Percentiles rank a stretch among this genome's conserved stretches.
Evolutionary conservation across 2,797 vertebrate species (phyloP).

Genomic region (Microtus californicus): DNA sequence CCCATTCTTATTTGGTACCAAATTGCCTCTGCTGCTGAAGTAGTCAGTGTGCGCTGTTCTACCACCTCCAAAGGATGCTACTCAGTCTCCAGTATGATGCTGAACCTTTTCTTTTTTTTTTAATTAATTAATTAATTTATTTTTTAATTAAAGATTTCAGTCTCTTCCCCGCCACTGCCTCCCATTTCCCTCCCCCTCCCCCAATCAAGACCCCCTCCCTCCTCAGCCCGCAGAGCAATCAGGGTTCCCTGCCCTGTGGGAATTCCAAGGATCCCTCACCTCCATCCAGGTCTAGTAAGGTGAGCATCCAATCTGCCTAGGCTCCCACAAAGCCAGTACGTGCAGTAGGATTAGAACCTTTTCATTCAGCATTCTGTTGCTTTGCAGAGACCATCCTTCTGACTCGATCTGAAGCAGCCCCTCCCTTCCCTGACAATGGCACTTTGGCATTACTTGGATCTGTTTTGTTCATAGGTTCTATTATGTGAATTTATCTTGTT

Average conservation of each 20-base stretch:
- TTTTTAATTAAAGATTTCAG: too few relatives aligned
- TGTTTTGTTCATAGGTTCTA: constrained; percentile 1
- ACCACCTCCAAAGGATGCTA: not conserved
- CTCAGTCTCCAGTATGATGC: not conserved
- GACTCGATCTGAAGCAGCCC: not conserved
- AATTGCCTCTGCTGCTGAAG: not conserved
- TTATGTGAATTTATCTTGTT: constrained; percentile 12
- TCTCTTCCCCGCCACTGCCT: too few relatives aligned
- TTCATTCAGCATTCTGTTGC: not conserved
- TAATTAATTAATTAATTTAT: too few relatives aligned
- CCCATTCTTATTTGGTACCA: not conserved
- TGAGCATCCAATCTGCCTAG: too few relatives aligned
- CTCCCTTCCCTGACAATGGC: not conserved
- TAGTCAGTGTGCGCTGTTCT: not conserved
- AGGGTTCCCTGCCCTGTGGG: too few relatives aligned
- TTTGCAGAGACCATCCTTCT: not conserved
- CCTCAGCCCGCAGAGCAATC: too few relatives aligned
- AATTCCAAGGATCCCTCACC: too few relatives aligned
- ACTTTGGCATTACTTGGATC: not conserved
- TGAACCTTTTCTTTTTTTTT: not conserved
- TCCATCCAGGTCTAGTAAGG: too few relatives aligned
- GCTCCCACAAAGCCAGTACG: too few relatives aligned
- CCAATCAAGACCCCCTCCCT: too few relatives aligned
- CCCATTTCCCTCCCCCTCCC: too few relatives aligned
- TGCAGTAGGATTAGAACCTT: too few relatives aligned